Base-by-base conservation (phyloP, 2,113 vertebrate genomes). In the Noctilio leporinus region DNA sequence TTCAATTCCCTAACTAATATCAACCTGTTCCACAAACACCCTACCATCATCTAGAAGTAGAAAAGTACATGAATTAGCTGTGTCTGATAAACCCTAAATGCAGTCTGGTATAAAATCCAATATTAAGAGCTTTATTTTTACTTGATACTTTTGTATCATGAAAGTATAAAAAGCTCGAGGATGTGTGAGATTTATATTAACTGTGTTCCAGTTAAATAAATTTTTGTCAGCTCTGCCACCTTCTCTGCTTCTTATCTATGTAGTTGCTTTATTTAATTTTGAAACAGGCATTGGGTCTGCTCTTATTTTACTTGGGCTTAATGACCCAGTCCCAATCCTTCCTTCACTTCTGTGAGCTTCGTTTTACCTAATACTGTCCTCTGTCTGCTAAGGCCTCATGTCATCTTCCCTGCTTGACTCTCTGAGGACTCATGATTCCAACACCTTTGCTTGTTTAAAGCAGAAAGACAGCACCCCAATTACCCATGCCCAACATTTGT, bases 281-380 rank as follows among this genome's bases (percentile, higher is more conserved):
- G 51, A 89, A 89, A 26, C 28, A 89, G 55, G 53, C 69, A 92
- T 80, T 87, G 69, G 81, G 88, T 96, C 40, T 88, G 59, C 88
- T 97, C 76, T 95, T 85, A 62, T 96, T 93, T 87, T 43, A 73
- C 53, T 90, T 47, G 47, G 28, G 92, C 22, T 95, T 90, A 95
- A 96, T 96, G 93, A 91, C 33, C 76, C 88, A 76, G 38, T 86
- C 35, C 85, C 82, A 49, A 43, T 86, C 22, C 47, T 95, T 95
- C n/a, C 35, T 40, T 88, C 47, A 73, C 57, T 81, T 93, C 81
- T 95, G 78, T 82, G 75, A 95, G 26, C 15, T 81, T 51, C 35
- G 30, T 84, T 64, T 96, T 95, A 93, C 83, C 47, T 86, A 83
- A 80, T 70, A 91, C 20, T 88, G 22, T 40, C 94, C 10, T 59